Percentiles rank a stretch among this genome's conserved stretches.
Conservation (phyloP, 2,113 vertebrate genomes). For the Elgaria multicarinata region DNA sequence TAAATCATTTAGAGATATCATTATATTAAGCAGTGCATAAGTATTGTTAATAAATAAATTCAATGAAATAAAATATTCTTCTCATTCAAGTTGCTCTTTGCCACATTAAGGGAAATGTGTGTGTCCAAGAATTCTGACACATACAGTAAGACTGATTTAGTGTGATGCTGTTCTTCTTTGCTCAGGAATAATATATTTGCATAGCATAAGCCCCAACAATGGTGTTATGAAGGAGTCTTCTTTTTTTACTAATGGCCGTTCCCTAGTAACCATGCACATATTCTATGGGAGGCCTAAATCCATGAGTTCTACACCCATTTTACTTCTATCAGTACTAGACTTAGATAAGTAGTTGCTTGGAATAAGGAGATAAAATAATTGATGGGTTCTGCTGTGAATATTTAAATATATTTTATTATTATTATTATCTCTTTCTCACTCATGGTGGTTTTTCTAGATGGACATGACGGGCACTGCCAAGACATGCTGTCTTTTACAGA, state of each 20-base stretch:
- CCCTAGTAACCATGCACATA: background rate
- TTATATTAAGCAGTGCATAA: too few relatives aligned
- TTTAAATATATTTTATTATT: too few relatives aligned
- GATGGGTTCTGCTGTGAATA: slow-evolving; percentile 7
- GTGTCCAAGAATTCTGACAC: background rate
- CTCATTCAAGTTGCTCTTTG: background rate
- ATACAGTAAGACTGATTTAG: background rate
- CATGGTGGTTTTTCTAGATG: too few relatives aligned
- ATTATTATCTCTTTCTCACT: too few relatives aligned
- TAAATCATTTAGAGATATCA: too few relatives aligned
- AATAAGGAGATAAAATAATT: background rate
- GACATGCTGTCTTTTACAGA: too few relatives aligned
- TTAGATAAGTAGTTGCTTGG: background rate
- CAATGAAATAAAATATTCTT: background rate
- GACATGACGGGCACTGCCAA: too few relatives aligned
- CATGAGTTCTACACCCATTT: background rate
- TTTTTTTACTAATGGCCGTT: background rate
- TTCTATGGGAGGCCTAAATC: background rate
- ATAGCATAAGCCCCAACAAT: background rate
- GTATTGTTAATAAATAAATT: too few relatives aligned
- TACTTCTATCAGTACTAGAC: background rate
- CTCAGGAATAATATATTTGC: background rate
- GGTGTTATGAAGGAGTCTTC: background rate
- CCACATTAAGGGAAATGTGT: background rate
- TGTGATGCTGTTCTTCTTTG: background rate